These are phyloP conservation scores for Ischnura elegans DNA, from an alignment of 2,888 invertebrate genomes.

Conservation along the genomic window DNA sequence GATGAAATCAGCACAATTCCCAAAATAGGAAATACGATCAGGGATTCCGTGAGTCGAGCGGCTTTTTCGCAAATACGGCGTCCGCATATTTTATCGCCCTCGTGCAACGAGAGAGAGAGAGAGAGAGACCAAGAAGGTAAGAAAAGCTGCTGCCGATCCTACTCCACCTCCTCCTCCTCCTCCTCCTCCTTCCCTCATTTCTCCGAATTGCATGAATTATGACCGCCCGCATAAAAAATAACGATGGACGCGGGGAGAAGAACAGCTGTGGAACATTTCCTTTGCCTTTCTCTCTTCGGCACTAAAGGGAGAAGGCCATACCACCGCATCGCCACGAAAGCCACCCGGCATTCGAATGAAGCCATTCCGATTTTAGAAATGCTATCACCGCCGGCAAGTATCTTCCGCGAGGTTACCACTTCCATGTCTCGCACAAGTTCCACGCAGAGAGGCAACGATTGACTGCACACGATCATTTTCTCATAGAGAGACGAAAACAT, in stretches of 20 bases:
- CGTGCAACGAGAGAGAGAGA: not conserved
- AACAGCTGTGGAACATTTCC: not conserved
- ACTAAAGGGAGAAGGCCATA: not conserved
- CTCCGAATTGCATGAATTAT: constrained; percentile 15
- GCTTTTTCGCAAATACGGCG: not conserved
- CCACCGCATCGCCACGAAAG: not conserved
- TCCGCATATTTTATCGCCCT: not conserved
- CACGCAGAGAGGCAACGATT: not conserved
- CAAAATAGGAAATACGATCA: not conserved
- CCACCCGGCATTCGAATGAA: not conserved
- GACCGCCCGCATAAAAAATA: constrained; percentile 22
- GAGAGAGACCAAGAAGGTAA: constrained; percentile 5
- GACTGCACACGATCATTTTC: not conserved
- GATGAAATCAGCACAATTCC: not conserved
- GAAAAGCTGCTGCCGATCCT: not conserved
- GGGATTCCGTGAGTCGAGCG: not conserved
- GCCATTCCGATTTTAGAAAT: constrained; percentile 29
- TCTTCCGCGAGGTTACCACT: not conserved
- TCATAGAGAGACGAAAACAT: not conserved
- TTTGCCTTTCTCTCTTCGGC: not conserved
- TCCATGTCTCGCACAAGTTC: not conserved
- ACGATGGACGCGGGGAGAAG: not conserved
- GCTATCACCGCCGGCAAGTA: not conserved
- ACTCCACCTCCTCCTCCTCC: no score
- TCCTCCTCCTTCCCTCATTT: not conserved